These are phyloP conservation scores for Cerceris rybyensis DNA, from an alignment of 2,888 invertebrate species.

Conservation along the genomic window DNA sequence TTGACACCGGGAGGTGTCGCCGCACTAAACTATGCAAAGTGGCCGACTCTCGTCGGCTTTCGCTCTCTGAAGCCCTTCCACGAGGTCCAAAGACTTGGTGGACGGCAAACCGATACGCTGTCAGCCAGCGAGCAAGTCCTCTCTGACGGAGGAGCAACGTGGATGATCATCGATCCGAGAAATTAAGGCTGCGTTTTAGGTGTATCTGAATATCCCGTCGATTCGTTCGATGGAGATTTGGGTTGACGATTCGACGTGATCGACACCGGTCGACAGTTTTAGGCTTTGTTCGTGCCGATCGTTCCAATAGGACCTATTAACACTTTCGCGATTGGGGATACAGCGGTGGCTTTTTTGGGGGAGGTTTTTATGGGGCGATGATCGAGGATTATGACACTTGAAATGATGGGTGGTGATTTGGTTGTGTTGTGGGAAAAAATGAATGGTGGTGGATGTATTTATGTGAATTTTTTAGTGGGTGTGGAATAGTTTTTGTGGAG, in stretches of 20 bases:
- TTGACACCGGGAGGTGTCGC: slow-evolving; percentile 80
- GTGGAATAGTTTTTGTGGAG: too few relatives aligned
- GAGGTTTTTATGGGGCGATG: too few relatives aligned
- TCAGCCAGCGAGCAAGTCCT: not conserved
- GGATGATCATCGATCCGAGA: slow-evolving; percentile 49
- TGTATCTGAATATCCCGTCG: slow-evolving; percentile 26
- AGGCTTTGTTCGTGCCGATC: too few relatives aligned
- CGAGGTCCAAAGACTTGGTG: slow-evolving; percentile 9
- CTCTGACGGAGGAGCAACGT: slow-evolving; percentile 33
- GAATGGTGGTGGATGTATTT: too few relatives aligned
- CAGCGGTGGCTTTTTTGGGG: too few relatives aligned
- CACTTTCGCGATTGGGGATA: too few relatives aligned
- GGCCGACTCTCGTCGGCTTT: slow-evolving; percentile 61
- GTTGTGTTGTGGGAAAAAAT: too few relatives aligned
- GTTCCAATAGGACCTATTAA: too few relatives aligned
- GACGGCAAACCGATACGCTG: slow-evolving; percentile 23
- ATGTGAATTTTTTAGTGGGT: too few relatives aligned
- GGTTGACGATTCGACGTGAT: slow-evolving; percentile 6
- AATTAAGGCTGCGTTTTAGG: slow-evolving; percentile 47
- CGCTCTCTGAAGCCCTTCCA: slow-evolving; percentile 38
- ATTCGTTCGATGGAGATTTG: slow-evolving; percentile 59
- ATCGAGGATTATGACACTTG: too few relatives aligned
- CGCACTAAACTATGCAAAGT: slow-evolving; percentile 79
- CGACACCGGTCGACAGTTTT: not conserved
- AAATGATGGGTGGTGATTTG: too few relatives aligned